Evolutionary conservation across 1,140 invertebrate genomes (phyloP).

Genomic region (Calliopsis andreniformis): DNA sequence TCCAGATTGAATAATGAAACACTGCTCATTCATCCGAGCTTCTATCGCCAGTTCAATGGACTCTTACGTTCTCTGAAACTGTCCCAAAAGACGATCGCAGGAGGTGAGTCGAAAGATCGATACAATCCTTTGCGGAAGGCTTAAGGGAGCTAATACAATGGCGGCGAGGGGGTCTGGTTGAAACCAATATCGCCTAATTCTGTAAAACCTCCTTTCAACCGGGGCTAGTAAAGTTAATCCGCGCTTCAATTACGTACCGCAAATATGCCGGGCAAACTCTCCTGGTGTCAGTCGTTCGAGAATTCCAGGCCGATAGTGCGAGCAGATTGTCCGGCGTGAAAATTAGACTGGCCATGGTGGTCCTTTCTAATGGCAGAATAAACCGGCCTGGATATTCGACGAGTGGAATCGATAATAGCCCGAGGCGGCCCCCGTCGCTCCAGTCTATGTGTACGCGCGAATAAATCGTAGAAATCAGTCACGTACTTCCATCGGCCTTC

Average conservation of each 20-base stretch:
- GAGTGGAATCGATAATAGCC: constrained; percentile 61
- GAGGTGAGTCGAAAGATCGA: neutral
- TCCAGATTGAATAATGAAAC: too few species aligned
- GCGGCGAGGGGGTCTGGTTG: neutral
- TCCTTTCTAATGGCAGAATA: constrained; percentile 26
- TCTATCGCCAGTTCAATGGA: too few species aligned
- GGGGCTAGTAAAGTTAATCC: constrained; percentile 55
- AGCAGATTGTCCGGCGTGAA: neutral
- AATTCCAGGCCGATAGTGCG: constrained; percentile 10
- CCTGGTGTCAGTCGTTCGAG: constrained; percentile 8
- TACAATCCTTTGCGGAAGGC: neutral
- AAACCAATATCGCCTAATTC: constrained; percentile 34
- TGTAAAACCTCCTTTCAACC: constrained; percentile 31
- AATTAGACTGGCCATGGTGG: constrained; percentile 24
- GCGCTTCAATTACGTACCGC: constrained; percentile 53
- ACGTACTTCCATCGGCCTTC: constrained; percentile 76
- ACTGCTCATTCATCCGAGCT: too few species aligned
- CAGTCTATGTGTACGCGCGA: constrained; percentile 40
- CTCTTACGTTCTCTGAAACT: too few species aligned
- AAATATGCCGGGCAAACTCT: constrained; percentile 4
- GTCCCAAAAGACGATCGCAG: too few species aligned
- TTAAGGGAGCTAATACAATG: neutral
- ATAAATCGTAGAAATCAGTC: constrained; percentile 72
- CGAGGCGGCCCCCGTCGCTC: neutral
- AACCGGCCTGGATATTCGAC: constrained; percentile 23